Evolutionary conservation across 2,113 vertebrate species (phyloP).

Genomic region (Monarcha castaneiventris): DNA sequence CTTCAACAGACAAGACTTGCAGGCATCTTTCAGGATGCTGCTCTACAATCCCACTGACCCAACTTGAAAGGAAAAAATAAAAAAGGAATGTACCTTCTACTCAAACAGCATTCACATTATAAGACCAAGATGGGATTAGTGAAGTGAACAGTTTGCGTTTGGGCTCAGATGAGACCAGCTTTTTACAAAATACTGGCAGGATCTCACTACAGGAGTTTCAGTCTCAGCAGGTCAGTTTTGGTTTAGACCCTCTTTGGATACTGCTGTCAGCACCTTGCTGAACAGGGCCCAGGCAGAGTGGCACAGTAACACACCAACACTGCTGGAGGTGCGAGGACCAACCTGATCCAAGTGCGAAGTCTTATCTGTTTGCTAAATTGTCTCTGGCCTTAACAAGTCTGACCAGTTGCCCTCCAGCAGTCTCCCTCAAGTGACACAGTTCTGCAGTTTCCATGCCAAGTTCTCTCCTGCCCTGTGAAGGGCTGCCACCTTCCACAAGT

Average conservation of each 20-base stretch:
- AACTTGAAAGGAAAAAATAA: background rate
- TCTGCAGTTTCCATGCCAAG: background rate
- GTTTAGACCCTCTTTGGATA: background rate
- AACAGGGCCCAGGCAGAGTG: background rate
- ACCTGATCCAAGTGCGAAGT: background rate
- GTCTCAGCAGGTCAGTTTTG: background rate
- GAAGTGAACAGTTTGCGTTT: background rate
- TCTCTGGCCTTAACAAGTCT: background rate
- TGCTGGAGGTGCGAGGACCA: accelerated
- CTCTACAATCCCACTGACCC: background rate
- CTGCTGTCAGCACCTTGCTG: background rate
- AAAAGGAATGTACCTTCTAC: background rate
- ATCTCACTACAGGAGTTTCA: background rate
- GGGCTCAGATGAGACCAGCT: background rate
- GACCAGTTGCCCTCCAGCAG: background rate
- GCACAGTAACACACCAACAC: background rate
- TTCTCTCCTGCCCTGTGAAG: background rate
- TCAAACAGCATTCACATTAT: background rate
- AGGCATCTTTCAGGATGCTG: background rate
- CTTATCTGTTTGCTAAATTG: background rate
- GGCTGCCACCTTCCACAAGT: background rate
- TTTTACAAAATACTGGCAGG: background rate
- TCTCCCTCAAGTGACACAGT: too few species aligned
- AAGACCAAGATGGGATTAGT: background rate
- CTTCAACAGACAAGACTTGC: background rate